Percentiles rank a stretch among this genome's conserved stretches.
These are phyloP conservation scores for Salvelinus sp. DNA, from an alignment of 2,113 vertebrate species.

Conservation along the genomic window DNA sequence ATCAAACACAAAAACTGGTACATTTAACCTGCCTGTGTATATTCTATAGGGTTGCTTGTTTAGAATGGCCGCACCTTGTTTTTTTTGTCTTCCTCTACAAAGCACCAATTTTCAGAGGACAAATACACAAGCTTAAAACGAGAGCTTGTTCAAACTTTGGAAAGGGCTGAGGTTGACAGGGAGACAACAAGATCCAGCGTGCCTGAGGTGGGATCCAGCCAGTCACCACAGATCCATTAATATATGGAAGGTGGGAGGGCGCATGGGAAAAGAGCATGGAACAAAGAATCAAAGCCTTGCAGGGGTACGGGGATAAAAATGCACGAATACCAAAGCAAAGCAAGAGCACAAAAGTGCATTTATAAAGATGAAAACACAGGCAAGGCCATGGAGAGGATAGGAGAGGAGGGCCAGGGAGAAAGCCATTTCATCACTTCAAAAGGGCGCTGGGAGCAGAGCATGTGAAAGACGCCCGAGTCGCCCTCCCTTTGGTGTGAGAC, in stretches of 20 bases:
- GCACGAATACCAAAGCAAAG: slow-evolving; percentile 28
- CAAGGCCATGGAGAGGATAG: neutral
- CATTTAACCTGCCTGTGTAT: too few relatives aligned
- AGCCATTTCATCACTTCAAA: slow-evolving; percentile 37
- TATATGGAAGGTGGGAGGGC: slow-evolving; percentile 24
- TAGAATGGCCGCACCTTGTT: too few relatives aligned
- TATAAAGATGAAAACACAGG: slow-evolving; percentile 5
- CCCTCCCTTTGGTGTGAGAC: slow-evolving; percentile 1
- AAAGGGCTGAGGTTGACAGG: neutral
- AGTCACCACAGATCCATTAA: slow-evolving; percentile 29
- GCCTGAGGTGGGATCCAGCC: slow-evolving; percentile 22
- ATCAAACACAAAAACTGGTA: neutral
- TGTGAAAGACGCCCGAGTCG: neutral
- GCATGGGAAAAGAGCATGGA: slow-evolving; percentile 25
- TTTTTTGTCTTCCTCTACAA: too few relatives aligned
- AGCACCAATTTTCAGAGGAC: slow-evolving; percentile 14
- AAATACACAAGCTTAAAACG: slow-evolving; percentile 13
- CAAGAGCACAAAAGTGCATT: slow-evolving; percentile 23
- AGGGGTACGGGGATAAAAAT: slow-evolving; percentile 15
- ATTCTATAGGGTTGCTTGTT: too few relatives aligned
- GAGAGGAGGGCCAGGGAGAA: slow-evolving; percentile 8
- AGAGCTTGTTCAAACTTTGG: neutral
- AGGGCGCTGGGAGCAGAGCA: neutral
- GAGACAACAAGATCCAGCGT: slow-evolving; percentile 28
- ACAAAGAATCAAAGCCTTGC: slow-evolving; percentile 41